phyloP scores from a whole-genome alignment of 2,113 vertebrate species.

The Phyllostomus hastatus region DNA sequence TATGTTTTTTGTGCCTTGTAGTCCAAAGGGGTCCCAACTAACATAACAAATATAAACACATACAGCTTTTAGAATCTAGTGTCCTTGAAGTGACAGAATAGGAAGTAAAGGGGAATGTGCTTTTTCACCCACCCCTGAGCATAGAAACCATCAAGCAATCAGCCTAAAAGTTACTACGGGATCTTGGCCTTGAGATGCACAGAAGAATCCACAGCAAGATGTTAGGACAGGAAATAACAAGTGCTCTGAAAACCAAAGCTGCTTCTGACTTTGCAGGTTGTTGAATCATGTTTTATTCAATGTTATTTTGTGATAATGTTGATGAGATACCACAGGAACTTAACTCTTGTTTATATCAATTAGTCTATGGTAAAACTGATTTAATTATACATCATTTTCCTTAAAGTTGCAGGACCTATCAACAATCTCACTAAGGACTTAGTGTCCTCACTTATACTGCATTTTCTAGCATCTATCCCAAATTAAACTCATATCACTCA shows the following conservation, averaged over 20 bases:
- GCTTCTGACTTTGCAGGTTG: neutral
- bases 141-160: neutral
- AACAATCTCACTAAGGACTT: neutral
- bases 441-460: too few relatives aligned
- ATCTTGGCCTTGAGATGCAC: neutral
- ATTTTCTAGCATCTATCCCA: neutral
- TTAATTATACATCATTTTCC: neutral
- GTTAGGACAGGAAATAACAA: neutral
- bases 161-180: neutral
- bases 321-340: neutral
- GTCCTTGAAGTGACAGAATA: neutral
- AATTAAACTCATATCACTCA: neutral
- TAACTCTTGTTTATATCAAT: neutral
- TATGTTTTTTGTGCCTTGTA: neutral
- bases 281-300: neutral
- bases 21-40: neutral
- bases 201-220: neutral
- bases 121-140: neutral
- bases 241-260: neutral
- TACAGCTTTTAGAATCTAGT: neutral
- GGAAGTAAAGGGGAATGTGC: neutral
- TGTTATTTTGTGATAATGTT: neutral
- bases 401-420: neutral
- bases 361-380: neutral
- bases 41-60: neutral